Evolutionary conservation across 2,797 vertebrate genomes (phyloP).

Genomic region (Mergus octosetaceus): DNA sequence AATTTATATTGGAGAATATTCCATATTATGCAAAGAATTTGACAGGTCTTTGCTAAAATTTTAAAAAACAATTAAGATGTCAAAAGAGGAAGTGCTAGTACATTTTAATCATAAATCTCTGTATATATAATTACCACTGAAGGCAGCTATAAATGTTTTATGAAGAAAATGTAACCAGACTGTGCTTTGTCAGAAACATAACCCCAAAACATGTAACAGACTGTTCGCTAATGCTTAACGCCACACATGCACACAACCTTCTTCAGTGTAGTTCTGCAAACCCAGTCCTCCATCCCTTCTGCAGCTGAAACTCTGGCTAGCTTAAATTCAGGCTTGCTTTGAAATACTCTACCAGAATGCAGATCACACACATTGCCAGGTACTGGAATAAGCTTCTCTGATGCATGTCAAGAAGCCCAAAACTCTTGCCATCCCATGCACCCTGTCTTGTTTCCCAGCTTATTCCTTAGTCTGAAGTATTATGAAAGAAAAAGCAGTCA

Average conservation of each 20-base stretch:
- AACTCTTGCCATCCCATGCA: background rate
- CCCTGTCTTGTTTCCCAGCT: accelerated
- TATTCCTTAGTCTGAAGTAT: background rate
- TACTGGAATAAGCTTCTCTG: no score
- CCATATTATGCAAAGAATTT: conserved; percentile 72
- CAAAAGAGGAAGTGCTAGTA: conserved; percentile 70
- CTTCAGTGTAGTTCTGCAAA: conserved; percentile 30
- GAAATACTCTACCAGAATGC: conserved; percentile 3
- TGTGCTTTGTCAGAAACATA: conserved; percentile 71
- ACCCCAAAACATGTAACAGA: conserved; percentile 65
- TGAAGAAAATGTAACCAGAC: conserved; percentile 67
- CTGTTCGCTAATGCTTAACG: conserved; percentile 57
- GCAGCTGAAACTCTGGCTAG: background rate
- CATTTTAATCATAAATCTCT: conserved; percentile 76
- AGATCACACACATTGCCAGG: background rate
- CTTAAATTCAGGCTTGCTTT: conserved; percentile 17
- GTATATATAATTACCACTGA: conserved; percentile 73
- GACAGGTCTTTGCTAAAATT: conserved; percentile 72
- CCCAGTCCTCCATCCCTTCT: conserved; percentile 55
- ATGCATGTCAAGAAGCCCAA: background rate
- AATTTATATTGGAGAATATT: conserved; percentile 61
- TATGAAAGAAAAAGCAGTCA: background rate
- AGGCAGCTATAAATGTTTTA: conserved; percentile 76
- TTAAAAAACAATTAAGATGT: conserved; percentile 76
- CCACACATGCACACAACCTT: conserved; percentile 62